phyloP scores from a whole-genome alignment of 2,113 vertebrate genomes.

The Trinectes maculatus region DNA sequence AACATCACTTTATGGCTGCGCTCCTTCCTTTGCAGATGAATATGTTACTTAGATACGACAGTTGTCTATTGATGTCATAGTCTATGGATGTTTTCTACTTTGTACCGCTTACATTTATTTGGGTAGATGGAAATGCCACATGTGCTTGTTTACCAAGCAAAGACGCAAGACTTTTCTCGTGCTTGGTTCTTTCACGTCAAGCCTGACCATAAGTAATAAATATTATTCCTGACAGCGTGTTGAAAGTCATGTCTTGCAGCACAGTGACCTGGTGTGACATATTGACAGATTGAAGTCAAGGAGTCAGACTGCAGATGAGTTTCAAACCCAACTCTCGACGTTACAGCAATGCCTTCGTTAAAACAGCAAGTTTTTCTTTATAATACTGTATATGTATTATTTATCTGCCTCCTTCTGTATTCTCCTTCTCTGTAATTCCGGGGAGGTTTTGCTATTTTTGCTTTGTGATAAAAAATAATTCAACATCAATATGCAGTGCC shows the following conservation, averaged over 20 bases:
- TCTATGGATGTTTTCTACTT: neutral
- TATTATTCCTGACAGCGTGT: conserved; percentile 28
- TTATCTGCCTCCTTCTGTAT: neutral
- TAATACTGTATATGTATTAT: neutral
- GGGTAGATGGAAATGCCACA: conserved; percentile 20
- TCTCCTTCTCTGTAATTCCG: neutral
- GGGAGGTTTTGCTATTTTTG: neutral
- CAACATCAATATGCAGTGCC: neutral
- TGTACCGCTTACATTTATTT: conserved; percentile 11
- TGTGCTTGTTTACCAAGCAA: conserved; percentile 20
- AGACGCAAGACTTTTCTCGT: neutral
- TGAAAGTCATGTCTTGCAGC: conserved; percentile 35
- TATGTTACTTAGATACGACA: conserved; percentile 45
- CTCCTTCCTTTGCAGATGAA: conserved; percentile 43
- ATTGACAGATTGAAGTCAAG: conserved; percentile 2
- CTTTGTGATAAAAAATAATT: conserved; percentile 2
- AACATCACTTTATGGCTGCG: conserved; percentile 56
- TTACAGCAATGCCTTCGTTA: neutral
- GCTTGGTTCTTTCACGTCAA: conserved; percentile 17
- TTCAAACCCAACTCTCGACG: conserved; percentile 7
- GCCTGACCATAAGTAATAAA: conserved; percentile 29
- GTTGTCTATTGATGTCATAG: conserved; percentile 8
- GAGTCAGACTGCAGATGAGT: conserved; percentile 33
- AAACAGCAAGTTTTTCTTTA: neutral
- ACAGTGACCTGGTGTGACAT: conserved; percentile 23